Conservation (phyloP, 1,140 invertebrate species). For the Grapholita molesta region DNA sequence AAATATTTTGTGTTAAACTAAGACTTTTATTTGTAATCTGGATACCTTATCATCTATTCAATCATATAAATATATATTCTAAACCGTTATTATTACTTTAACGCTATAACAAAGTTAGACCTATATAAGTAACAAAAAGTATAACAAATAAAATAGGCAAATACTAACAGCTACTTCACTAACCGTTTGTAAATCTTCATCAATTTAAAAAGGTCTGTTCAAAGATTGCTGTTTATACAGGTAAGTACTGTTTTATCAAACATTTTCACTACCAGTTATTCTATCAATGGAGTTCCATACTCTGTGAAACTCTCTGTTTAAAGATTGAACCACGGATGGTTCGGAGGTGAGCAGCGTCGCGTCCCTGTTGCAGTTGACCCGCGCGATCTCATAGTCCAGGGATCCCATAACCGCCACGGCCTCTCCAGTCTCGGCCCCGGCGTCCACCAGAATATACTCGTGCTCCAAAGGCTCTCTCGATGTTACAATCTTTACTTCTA, state of each 20-base stretch:
- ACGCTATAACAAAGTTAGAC: neutral
- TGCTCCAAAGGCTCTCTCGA: conserved; percentile 42
- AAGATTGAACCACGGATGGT: conserved; percentile 26
- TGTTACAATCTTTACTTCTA: conserved; percentile 48
- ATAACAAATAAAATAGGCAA: neutral
- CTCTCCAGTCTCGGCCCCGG: conserved; percentile 23
- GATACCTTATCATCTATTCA: conserved; percentile 17
- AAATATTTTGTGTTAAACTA: conserved; percentile 56
- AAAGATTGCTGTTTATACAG: neutral
- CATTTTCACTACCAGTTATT: neutral
- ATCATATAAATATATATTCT: conserved; percentile 7
- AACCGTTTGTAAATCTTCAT: too few relatives aligned
- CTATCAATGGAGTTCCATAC: conserved; percentile 39
- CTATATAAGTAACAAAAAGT: neutral
- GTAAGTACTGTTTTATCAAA: neutral
- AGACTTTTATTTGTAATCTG: conserved; percentile 34
- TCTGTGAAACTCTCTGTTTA: conserved; percentile 57
- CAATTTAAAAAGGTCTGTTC: neutral
- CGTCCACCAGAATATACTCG: conserved; percentile 60
- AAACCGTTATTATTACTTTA: neutral
- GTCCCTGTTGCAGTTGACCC: conserved; percentile 45
- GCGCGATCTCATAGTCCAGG: conserved; percentile 41
- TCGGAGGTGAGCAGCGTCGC: conserved; percentile 54
- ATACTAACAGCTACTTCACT: too few relatives aligned
- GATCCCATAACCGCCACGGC: conserved; percentile 53